phyloP scores from a whole-genome alignment of 2,888 invertebrate genomes.

The Archips xylosteana region DNA sequence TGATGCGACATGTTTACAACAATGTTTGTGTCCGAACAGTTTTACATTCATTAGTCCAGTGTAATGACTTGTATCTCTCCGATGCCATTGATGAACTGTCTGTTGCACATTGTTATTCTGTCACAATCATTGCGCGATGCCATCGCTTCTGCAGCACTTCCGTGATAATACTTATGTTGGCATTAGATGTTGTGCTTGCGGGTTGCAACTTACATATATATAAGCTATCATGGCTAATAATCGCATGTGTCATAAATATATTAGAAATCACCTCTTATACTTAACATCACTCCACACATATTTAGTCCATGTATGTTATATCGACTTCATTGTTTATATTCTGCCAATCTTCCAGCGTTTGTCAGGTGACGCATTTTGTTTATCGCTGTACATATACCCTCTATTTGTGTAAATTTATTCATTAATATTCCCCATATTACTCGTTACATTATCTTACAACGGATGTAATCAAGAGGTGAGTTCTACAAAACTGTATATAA shows the following conservation, averaged over 20 bases:
- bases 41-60: neutral
- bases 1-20: neutral
- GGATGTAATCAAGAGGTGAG: constrained; percentile 76
- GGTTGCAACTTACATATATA: constrained; percentile 54
- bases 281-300: constrained; percentile 72
- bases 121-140: constrained; percentile 20
- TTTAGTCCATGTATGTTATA: constrained; percentile 74
- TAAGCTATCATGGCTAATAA: constrained; percentile 57
- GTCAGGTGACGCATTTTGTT: constrained; percentile 87
- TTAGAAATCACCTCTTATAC: constrained; percentile 79
- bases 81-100: constrained; percentile 1
- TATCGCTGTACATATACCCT: constrained; percentile 55
- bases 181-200: constrained; percentile 65
- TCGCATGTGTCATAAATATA: constrained; percentile 65
- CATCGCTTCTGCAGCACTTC: constrained; percentile 25
- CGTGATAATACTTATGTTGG: constrained; percentile 37
- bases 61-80: neutral
- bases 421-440: constrained; percentile 43
- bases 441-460: constrained; percentile 52
- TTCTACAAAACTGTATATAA: constrained; percentile 65
- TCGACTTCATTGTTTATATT: constrained; percentile 64
- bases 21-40: neutral
- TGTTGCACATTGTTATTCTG: constrained; percentile 4
- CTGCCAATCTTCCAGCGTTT: constrained; percentile 86
- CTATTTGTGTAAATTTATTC: constrained; percentile 38